These are phyloP conservation scores for Himalopsyche anomala DNA, from an alignment of 2,888 invertebrate genomes.

Conservation along the genomic window DNA sequence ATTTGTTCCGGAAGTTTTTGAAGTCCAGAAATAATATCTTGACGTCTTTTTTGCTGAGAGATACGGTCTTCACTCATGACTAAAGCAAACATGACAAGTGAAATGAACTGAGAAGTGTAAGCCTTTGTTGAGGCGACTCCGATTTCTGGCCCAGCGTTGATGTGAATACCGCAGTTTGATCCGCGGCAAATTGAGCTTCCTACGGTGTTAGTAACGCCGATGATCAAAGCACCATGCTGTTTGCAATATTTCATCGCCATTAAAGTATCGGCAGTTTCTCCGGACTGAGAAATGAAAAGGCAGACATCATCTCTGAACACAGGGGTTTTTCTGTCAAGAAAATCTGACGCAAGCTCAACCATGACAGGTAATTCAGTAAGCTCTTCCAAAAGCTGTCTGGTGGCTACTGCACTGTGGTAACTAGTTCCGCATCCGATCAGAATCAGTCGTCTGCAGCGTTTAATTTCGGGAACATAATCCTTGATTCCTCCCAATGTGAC, in stretches of 20 bases:
- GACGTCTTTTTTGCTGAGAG: slow-evolving; percentile 90
- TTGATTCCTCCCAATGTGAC: slow-evolving; percentile 98
- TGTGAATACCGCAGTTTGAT: slow-evolving; percentile 99
- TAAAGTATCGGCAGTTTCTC: slow-evolving; percentile 98
- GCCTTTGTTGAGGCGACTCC: slow-evolving; percentile 99
- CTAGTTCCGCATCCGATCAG: slow-evolving; percentile 99
- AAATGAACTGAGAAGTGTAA: slow-evolving; percentile 99
- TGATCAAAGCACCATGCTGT: slow-evolving; percentile 97
- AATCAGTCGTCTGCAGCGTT: slow-evolving; percentile 96
- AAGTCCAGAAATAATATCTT: slow-evolving; percentile 93
- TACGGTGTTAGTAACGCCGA: slow-evolving; percentile 99
- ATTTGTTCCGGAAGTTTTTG: slow-evolving; percentile 92
- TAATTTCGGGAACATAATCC: slow-evolving; percentile 98
- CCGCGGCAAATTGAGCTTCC: slow-evolving; percentile 99
- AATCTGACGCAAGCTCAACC: slow-evolving; percentile 99
- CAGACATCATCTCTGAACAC: slow-evolving; percentile 99
- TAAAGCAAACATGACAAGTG: slow-evolving; percentile 98
- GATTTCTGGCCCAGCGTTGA: slow-evolving; percentile 99
- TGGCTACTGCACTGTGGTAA: slow-evolving; percentile 99
- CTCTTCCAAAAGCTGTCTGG: slow-evolving; percentile 96
- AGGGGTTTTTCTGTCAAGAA: slow-evolving; percentile 97
- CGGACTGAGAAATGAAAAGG: slow-evolving; percentile 99
- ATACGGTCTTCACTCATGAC: slow-evolving; percentile 99
- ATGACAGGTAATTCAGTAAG: slow-evolving; percentile 98
- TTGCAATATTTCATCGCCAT: slow-evolving; percentile 98